Percentiles rank a stretch among this genome's conserved stretches.
Conservation (phyloP, 2,797 vertebrate species). For the Ciconia nigra region DNA sequence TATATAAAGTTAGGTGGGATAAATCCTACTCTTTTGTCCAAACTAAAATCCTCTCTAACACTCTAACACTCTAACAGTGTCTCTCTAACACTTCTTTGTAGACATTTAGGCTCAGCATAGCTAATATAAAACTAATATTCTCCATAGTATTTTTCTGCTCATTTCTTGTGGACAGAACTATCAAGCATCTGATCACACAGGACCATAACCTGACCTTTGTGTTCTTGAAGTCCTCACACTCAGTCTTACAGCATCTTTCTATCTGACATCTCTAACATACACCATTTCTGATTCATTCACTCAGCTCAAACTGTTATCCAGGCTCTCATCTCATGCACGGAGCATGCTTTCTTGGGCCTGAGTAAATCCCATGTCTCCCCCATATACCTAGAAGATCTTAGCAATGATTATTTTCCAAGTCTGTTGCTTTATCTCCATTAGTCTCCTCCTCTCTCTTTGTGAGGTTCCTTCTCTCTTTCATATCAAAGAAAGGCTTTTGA, state of each 20-base stretch:
- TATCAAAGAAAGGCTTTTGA: background rate
- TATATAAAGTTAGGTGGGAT: background rate
- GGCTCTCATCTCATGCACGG: background rate
- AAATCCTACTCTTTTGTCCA: background rate
- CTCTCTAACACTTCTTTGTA: background rate
- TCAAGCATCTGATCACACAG: background rate
- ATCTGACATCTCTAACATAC: background rate
- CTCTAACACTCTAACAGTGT: no score
- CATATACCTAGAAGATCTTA: background rate
- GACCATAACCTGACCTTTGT: background rate
- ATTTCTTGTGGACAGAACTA: background rate
- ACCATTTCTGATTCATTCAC: background rate
- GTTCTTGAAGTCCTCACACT: background rate
- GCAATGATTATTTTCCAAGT: background rate
- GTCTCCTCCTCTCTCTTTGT: background rate
- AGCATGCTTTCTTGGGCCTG: background rate
- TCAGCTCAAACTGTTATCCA: background rate
- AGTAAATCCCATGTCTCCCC: background rate
- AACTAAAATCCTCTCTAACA: background rate
- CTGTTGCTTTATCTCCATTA: background rate
- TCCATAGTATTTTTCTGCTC: background rate
- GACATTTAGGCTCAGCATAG: background rate
- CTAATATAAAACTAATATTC: background rate
- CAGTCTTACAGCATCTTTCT: background rate
- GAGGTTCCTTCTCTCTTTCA: background rate